Evolutionary conservation across 2,888 invertebrate species (phyloP), one percentile per base, ranked within the genome.

Genomic region (Pilophorus perplexus): DNA sequence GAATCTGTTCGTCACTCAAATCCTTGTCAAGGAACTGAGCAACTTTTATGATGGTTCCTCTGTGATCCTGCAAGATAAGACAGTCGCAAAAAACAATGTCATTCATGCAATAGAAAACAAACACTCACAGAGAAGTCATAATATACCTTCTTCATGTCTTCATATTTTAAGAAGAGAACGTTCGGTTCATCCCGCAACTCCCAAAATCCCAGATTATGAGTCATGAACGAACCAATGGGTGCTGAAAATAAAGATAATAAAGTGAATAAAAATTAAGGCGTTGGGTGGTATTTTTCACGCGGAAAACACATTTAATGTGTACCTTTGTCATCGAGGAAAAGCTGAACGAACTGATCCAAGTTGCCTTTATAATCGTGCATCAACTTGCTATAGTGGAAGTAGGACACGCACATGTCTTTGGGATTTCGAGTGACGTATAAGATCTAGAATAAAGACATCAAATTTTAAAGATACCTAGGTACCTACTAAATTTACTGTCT

Each of bases 351-450:
- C 66, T 89, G 86, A 42, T 89, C 85, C 71, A 90, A 89, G 0
- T 81, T 79, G 0, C 75, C 75, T 20, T 73, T 72, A 55, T 81
- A 74, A 67, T 83, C 83, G 72, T 91, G 88, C 38, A 90, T 81
- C 62, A 88, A 78, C 67, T 81, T 83, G 75, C 86, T 90, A 76
- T 93, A 90, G 77, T 91, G 87, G 76, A 88, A 94, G 75, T 87
- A 93, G 0, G 94, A 94, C 0, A 94, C 90, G 69, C 88, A 88
- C 74, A 89, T 85, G 76, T 95, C 95, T 77, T 93, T 93, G 0
- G 94, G 92, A 78, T 95, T 92, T 54, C 95, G 84, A 0, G 89
- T 84, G 1, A 90, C 86, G 77, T 94, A 95, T 69, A 95, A 85
- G 18, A 93, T 85, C 89, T 92, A 10, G 75, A 75, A 59, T 18